These are phyloP conservation scores for Squalus acanthias DNA, from an alignment of 2,797 vertebrate species.

Conservation along the genomic window DNA sequence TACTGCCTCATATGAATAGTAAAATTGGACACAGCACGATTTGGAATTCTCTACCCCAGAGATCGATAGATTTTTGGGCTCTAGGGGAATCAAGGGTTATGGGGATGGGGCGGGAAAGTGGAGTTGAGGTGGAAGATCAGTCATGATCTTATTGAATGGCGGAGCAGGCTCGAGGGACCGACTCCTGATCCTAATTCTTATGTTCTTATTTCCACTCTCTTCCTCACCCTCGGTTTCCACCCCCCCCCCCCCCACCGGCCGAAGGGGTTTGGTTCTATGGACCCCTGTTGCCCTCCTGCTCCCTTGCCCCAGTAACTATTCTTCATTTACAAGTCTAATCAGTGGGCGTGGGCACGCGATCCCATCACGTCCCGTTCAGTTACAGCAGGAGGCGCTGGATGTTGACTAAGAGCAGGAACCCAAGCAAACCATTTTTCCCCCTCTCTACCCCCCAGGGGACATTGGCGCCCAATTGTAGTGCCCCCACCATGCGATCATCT, in stretches of 20 bases:
- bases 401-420: background rate
- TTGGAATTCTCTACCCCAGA: too few species aligned
- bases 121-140: too few species aligned
- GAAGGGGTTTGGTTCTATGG: background rate
- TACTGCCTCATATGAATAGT: background rate
- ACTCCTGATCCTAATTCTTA: too few species aligned
- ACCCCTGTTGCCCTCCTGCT: background rate
- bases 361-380: background rate
- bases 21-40: background rate
- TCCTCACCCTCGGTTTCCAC: background rate
- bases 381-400: background rate
- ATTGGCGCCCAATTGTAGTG: background rate
- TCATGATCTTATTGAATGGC: too few species aligned
- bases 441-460: background rate
- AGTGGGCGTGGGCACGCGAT: background rate
- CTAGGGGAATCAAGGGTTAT: too few species aligned
- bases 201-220: background rate
- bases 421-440: background rate
- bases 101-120: too few species aligned
- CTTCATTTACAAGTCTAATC: background rate
- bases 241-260: too few species aligned
- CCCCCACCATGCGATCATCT: background rate
- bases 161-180: too few species aligned
- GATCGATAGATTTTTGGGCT: too few species aligned
- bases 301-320: background rate